Base-by-base conservation (phyloP, 2,888 invertebrate genomes). In the Ectemnius cavifrons region DNA sequence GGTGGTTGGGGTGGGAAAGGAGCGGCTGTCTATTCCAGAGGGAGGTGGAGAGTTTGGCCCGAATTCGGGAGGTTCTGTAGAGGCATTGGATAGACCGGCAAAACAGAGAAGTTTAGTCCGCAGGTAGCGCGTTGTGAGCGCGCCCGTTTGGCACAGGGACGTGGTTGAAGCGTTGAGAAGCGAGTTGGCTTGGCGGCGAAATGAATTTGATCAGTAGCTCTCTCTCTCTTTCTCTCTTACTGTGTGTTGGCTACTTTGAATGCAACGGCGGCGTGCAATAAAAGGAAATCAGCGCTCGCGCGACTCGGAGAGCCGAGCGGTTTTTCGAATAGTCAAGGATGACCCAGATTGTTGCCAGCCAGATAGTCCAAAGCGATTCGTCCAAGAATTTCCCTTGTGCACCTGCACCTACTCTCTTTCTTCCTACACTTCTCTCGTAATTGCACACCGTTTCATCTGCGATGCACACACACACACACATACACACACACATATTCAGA, bases 261-360 rank as follows among this genome's bases (percentile, higher is more conserved):
- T 71, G 68, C 71, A 67, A 6, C 66, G 66, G 67, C 71, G 67
- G 62, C 66, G 60, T 65, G 65, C 71, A 67, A 62, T 71, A 56
- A 61, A 71, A 67, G 52, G 71, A 71, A 71, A 71, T 71, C 71
- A 71, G 67, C 45, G 45, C 61, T n/a, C 28, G 45, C 61, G 18
- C 28, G 28, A 37, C 45, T 61, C 46, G n/a, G n/a, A n/a, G n/a
- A n/a, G n/a, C n/a, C n/a, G n/a, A 45, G 67, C 60, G 66, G 67
- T 67, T 67, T 71, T 28, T 67, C 71, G 60, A 67, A 62, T 71
- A 60, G 71, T 37, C 67, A 71, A 67, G 71, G 66, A 71, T 61
- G 71, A 67, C 57, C 62, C 16, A 67, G 27, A 71, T 71, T 71
- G 61, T 62, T 18, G 67, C 46, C 28, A 60, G 27, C 13, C 62